Conservation (phyloP, 1,140 invertebrate species). For the Nautilus pompilius region DNA sequence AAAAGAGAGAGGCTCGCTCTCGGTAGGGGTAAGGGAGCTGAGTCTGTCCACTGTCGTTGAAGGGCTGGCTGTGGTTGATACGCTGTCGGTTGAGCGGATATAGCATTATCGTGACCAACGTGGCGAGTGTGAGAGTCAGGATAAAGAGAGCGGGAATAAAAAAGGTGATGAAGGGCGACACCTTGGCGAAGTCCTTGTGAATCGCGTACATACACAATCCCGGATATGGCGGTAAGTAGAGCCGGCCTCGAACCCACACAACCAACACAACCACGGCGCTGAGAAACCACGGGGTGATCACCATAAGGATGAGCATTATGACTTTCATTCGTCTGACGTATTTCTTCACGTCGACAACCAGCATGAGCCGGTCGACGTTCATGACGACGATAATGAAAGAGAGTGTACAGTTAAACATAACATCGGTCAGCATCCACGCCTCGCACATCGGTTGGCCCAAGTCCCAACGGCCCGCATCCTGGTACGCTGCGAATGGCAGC, state of each 20-base stretch:
- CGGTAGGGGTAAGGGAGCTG: conserved; percentile 1
- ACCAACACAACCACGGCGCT: not conserved
- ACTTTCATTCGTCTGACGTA: not conserved
- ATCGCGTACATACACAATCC: not conserved
- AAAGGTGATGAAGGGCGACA: conserved; percentile 1
- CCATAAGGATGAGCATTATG: not conserved
- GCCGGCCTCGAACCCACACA: not conserved
- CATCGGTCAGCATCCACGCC: not conserved
- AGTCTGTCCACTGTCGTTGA: not conserved
- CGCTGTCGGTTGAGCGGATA: not conserved
- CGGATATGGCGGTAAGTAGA: not conserved
- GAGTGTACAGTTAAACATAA: not conserved
- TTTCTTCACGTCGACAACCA: not conserved
- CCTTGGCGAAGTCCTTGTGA: not conserved
- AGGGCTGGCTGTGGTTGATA: not conserved
- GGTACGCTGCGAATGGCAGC: not conserved
- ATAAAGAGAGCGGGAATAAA: not conserved
- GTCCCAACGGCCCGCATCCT: not conserved
- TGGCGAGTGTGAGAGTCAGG: not conserved
- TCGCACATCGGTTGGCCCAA: not conserved
- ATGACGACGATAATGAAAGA: not conserved
- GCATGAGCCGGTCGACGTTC: not conserved
- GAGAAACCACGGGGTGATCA: not conserved
- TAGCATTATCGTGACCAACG: not conserved
- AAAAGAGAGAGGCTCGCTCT: not conserved